A percentile compares a stretch with the other conserved stretches of the same genome.
phyloP scores from a whole-genome alignment of 2,888 invertebrate genomes.

The Stictocephala bisonia region DNA sequence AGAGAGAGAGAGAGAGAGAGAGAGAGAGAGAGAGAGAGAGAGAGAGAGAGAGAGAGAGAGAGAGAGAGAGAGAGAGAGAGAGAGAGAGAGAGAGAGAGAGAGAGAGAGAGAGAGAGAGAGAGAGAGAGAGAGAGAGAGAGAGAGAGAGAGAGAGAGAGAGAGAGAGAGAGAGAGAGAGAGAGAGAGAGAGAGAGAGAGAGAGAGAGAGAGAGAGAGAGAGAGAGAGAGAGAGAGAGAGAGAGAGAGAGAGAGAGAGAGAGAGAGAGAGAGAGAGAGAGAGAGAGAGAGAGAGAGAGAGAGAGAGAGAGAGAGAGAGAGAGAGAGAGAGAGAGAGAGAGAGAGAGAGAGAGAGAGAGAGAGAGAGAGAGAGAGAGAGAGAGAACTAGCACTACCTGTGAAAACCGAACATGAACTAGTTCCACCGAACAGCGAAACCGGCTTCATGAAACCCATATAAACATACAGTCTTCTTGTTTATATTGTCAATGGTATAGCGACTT shows the following conservation, averaged over 20 bases:
- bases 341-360: background rate
- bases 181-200: background rate
- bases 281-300: background rate
- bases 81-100: background rate
- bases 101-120: background rate
- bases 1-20: background rate
- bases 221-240: background rate
- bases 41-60: background rate
- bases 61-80: conserved; percentile 18
- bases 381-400: too few species aligned
- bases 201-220: background rate
- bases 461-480: too few species aligned
- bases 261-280: background rate
- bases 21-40: background rate
- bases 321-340: background rate
- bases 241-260: background rate
- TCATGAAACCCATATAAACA: too few species aligned
- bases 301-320: background rate
- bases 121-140: background rate
- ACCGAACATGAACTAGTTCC: background rate
- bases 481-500: too few species aligned
- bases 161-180: background rate
- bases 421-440: too few species aligned
- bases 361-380: background rate
- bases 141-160: background rate